These are phyloP conservation scores for Oenanthe melanoleuca DNA, from an alignment of 2,113 vertebrate species.

Conservation along the genomic window DNA sequence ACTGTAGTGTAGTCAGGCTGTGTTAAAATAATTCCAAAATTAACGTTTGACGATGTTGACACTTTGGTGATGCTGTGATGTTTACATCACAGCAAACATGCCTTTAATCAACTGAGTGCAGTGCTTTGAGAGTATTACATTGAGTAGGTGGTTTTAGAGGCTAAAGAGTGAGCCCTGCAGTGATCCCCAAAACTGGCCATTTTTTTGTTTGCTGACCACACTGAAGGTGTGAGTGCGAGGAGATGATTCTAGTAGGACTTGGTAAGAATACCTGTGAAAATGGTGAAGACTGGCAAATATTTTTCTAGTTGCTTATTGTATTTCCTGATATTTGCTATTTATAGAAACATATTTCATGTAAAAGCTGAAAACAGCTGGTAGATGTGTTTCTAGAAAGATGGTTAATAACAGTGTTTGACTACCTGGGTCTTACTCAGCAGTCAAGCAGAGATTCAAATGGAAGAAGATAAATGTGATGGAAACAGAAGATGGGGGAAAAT, in stretches of 20 bases:
- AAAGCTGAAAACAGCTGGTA: background rate
- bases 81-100: background rate
- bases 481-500: background rate
- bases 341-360: background rate
- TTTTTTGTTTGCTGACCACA: background rate
- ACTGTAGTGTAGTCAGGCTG: background rate
- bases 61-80: background rate
- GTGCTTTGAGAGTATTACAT: background rate
- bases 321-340: background rate
- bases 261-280: background rate
- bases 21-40: constrained; percentile 8
- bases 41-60: background rate
- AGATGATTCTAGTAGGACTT: background rate
- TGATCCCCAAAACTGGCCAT: background rate
- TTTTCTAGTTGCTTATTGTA: background rate
- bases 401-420: background rate
- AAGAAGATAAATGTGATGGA: background rate
- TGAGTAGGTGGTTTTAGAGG: background rate
- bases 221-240: background rate
- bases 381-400: background rate
- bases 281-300: background rate
- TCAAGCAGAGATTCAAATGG: background rate
- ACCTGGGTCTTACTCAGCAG: background rate
- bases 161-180: background rate
- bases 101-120: background rate